phyloP scores from a whole-genome alignment of 2,113 vertebrate species.

The Pampusana beccarii region DNA sequence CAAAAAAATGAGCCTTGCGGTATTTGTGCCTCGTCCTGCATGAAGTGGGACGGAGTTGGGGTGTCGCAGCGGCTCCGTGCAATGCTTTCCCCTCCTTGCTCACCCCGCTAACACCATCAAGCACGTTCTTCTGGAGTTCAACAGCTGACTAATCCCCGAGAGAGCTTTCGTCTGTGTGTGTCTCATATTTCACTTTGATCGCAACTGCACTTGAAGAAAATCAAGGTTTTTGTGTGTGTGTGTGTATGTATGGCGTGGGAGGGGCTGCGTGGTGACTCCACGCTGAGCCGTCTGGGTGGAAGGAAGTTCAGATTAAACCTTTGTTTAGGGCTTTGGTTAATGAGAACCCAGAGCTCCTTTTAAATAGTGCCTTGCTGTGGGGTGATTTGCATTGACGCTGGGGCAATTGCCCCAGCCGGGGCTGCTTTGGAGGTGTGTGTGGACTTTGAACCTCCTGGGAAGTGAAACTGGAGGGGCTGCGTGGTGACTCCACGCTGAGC shows the following conservation, averaged over 20 bases:
- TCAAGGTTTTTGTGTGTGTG: not conserved
- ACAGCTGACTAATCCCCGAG: not conserved
- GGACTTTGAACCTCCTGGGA: not conserved
- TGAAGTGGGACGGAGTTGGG: not conserved
- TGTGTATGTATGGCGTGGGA: not conserved
- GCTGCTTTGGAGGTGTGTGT: not conserved
- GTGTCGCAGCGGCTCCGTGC: not conserved
- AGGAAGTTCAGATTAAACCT: constrained; percentile 18
- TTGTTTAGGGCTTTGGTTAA: not conserved
- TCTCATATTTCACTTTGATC: not conserved
- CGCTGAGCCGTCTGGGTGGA: not conserved
- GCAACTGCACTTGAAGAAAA: not conserved
- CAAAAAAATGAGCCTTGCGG: not conserved
- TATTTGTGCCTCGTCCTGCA: not conserved
- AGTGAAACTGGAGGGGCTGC: not conserved
- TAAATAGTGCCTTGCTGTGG: not conserved
- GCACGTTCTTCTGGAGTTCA: not conserved
- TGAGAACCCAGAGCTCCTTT: not conserved
- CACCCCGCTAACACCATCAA: not conserved
- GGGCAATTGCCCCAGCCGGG: not conserved
- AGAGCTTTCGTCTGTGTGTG: not conserved
- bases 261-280: not conserved
- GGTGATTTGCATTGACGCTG: not conserved
- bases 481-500: not conserved
- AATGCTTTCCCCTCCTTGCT: not conserved